These are phyloP conservation scores for Scatophagus argus DNA, from an alignment of 2,113 vertebrate species.

Conservation along the genomic window DNA sequence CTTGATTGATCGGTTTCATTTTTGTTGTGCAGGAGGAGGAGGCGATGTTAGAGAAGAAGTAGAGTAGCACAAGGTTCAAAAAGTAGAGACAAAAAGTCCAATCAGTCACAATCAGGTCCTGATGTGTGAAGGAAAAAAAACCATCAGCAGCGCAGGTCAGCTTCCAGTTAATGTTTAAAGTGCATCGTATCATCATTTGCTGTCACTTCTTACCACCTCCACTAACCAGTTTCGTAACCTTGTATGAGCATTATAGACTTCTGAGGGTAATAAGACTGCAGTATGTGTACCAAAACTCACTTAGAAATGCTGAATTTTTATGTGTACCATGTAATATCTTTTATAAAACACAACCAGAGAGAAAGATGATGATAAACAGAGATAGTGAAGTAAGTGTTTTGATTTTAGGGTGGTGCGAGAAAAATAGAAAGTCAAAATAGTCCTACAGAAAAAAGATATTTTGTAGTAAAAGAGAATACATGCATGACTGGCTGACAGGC, in stretches of 20 bases:
- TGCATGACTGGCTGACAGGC: background rate
- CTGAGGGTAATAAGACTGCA: background rate
- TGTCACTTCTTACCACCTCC: background rate
- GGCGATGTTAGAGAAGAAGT: background rate
- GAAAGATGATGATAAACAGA: background rate
- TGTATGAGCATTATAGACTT: background rate
- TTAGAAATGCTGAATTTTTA: background rate
- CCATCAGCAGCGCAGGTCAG: background rate
- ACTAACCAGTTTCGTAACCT: background rate
- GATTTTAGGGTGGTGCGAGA: too few relatives aligned
- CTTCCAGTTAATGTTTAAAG: background rate
- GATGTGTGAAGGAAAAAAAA: background rate
- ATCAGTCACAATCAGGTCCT: background rate
- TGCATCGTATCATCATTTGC: background rate
- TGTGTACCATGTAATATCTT: background rate
- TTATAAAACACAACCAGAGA: background rate
- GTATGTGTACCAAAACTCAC: background rate
- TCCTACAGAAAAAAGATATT: background rate
- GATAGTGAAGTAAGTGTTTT: background rate
- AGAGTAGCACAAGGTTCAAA: background rate
- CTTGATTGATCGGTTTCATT: background rate
- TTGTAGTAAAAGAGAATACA: background rate
- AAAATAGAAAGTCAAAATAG: background rate
- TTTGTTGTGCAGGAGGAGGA: background rate
- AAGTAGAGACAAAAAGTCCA: background rate